These are phyloP conservation scores for Rapana venosa DNA, from an alignment of 2,888 invertebrate species.

Conservation along the genomic window DNA sequence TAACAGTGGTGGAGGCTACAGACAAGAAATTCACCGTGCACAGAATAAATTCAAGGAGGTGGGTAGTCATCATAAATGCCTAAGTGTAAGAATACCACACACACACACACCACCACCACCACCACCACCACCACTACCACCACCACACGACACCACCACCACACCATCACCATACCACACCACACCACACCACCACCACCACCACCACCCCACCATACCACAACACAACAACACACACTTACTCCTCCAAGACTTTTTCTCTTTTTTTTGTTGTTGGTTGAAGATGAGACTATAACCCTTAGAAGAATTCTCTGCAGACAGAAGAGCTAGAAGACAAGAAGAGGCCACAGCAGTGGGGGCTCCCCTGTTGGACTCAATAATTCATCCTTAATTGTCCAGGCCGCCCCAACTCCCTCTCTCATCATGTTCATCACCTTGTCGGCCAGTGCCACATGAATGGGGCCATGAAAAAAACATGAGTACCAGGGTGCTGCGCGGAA, in stretches of 20 bases:
- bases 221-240: too few relatives aligned
- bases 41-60: too few relatives aligned
- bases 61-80: too few relatives aligned
- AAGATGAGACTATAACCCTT: too few relatives aligned
- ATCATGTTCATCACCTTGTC: conserved; percentile 18
- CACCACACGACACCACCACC: neutral
- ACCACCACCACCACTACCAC: neutral
- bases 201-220: too few relatives aligned
- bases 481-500: neutral
- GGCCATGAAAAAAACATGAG: conserved; percentile 25
- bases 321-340: too few relatives aligned
- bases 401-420: conserved; percentile 4
- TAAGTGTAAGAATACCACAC: too few relatives aligned
- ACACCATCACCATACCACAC: neutral
- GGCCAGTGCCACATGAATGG: neutral
- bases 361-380: conserved; percentile 27
- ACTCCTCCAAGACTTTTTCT: too few relatives aligned
- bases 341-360: neutral
- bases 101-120: conserved; percentile 12
- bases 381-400: conserved; percentile 33
- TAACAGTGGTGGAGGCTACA: too few relatives aligned
- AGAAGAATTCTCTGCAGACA: too few relatives aligned
- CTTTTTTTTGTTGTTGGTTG: too few relatives aligned
- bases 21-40: too few relatives aligned
- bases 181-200: neutral